A percentile compares a stretch with the other conserved stretches of the same genome.
These are phyloP conservation scores for Ephydatia muelleri DNA, from an alignment of 37 sponge, comb jelly and placozoan genomes.

Conservation along the genomic window DNA sequence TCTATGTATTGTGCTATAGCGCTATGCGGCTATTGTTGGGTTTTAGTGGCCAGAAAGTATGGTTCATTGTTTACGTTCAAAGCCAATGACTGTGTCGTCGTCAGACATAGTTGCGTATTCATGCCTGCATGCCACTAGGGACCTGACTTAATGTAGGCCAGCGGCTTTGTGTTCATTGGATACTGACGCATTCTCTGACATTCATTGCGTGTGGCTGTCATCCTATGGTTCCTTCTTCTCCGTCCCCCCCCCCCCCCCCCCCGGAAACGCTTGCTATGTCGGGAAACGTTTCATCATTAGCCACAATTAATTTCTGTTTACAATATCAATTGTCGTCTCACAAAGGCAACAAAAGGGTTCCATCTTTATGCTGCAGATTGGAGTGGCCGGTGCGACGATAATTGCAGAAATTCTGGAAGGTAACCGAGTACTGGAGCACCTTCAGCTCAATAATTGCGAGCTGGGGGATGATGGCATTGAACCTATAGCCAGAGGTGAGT, in stretches of 20 bases:
- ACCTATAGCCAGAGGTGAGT: constrained; percentile 71
- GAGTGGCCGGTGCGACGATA: constrained; percentile 49
- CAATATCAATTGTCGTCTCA: too few relatives aligned
- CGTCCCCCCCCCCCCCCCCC: too few relatives aligned
- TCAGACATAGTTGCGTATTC: neutral
- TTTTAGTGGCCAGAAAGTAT: neutral
- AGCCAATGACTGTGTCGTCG: neutral
- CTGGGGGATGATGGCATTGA: constrained; percentile 67
- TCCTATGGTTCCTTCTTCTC: too few relatives aligned
- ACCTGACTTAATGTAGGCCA: neutral
- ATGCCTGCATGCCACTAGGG: neutral
- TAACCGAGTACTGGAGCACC: constrained; percentile 71
- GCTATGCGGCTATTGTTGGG: neutral
- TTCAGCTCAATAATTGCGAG: constrained; percentile 71
- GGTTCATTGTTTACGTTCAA: neutral
- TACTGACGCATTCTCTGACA: too few relatives aligned
- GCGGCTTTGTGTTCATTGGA: neutral
- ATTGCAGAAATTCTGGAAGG: constrained; percentile 63
- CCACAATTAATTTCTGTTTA: too few relatives aligned
- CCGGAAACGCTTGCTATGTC: too few relatives aligned
- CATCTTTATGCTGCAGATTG: constrained; percentile 55
- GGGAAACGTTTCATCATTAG: too few relatives aligned
- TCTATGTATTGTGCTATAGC: neutral
- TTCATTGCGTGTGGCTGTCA: too few relatives aligned
- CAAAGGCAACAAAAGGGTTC: neutral